Percentiles rank a stretch among this genome's conserved stretches.
Evolutionary conservation across 2,888 invertebrate species (phyloP).

Genomic region (Antheraea assamensis): DNA sequence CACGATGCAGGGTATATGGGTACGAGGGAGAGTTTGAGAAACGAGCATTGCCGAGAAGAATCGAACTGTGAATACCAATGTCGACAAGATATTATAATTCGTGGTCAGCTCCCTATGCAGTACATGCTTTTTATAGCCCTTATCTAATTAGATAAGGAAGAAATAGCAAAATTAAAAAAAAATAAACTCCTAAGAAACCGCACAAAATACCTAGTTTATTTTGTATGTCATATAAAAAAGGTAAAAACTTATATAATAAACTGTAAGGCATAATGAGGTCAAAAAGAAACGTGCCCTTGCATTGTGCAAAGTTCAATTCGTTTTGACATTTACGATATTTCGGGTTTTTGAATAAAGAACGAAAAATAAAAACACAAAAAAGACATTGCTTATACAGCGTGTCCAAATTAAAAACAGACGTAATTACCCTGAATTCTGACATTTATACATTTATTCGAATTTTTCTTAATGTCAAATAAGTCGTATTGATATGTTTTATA

Average conservation of each 20-base stretch:
- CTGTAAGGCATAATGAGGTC: constrained; percentile 27
- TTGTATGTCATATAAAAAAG: neutral
- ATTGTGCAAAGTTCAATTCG: constrained; percentile 16
- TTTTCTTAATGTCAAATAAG: constrained; percentile 1
- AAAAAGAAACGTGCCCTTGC: constrained; percentile 18
- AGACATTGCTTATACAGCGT: neutral
- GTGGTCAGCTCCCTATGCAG: too few species aligned
- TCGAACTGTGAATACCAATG: too few species aligned
- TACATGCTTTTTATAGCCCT: too few species aligned
- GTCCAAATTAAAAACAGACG: neutral
- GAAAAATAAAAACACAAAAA: neutral
- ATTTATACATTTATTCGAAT: neutral
- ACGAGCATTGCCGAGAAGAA: too few species aligned
- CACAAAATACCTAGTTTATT: neutral
- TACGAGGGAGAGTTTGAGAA: too few species aligned
- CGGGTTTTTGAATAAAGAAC: neutral
- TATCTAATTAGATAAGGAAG: too few species aligned
- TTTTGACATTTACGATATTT: constrained; percentile 20
- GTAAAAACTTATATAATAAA: neutral
- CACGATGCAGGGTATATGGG: too few species aligned
- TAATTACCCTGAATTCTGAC: constrained; percentile 8
- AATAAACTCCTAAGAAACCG: too few species aligned
- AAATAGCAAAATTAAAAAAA: too few species aligned
- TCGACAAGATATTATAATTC: too few species aligned
- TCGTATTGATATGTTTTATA: neutral